Percentiles rank a stretch among this genome's conserved stretches.
Conservation (phyloP, 2,888 invertebrate genomes). For the Synanthedon andrenaeformis region DNA sequence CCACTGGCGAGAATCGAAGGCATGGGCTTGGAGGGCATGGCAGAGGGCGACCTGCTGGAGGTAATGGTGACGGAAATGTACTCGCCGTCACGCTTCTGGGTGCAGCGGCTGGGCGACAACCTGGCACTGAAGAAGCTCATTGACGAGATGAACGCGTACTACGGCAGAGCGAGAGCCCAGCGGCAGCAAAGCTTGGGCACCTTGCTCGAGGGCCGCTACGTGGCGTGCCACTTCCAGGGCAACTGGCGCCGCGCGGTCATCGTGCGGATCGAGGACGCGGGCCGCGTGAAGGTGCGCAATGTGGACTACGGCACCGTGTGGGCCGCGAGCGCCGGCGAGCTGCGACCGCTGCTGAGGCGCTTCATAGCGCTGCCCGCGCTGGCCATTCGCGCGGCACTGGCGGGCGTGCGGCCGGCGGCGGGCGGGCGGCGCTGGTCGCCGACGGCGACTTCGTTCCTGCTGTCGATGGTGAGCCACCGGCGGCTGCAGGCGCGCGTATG, state of each 20-base stretch:
- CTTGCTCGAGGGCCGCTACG: constrained; percentile 55
- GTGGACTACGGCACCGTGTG: constrained; percentile 72
- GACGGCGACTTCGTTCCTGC: constrained; percentile 47
- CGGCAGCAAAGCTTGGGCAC: constrained; percentile 41
- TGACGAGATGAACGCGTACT: constrained; percentile 65
- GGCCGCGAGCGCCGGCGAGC: constrained; percentile 19
- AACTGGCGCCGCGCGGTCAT: constrained; percentile 68
- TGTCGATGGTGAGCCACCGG: constrained; percentile 33
- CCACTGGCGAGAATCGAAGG: constrained; percentile 39
- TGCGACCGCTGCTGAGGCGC: constrained; percentile 40
- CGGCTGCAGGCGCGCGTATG: constrained; percentile 46
- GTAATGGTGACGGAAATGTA: constrained; percentile 64
- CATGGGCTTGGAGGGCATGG: constrained; percentile 16
- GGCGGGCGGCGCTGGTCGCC: constrained; percentile 55
- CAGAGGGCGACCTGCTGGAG: constrained; percentile 36
- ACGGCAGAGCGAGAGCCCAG: constrained; percentile 23
- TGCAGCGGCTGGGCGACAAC: constrained; percentile 46
- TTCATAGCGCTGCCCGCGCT: constrained; percentile 60
- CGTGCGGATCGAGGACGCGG: constrained; percentile 42
- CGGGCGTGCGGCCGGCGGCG: constrained; percentile 46
- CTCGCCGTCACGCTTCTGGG: constrained; percentile 71
- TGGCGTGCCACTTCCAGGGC: constrained; percentile 44
- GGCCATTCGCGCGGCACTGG: constrained; percentile 62
- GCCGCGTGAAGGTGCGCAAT: constrained; percentile 64
- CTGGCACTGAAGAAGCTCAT: constrained; percentile 53